phyloP scores from a whole-genome alignment of 1,140 invertebrate species.

The Sarcophaga peregrina region DNA sequence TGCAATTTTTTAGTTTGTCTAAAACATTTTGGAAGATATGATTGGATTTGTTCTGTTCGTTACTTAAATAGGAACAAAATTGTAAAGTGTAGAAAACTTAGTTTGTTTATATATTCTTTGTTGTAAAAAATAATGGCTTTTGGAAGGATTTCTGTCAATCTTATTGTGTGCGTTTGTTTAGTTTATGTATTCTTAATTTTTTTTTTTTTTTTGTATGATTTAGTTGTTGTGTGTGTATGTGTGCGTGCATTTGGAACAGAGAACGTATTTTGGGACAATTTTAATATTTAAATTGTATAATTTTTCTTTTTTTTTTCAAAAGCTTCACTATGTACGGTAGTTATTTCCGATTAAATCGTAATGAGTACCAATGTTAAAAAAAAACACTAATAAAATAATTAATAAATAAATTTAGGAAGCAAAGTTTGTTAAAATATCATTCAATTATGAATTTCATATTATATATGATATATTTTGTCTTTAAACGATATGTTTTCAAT shows the following conservation, averaged over 20 bases:
- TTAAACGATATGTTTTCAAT: too few species aligned
- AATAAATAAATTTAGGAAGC: too few species aligned
- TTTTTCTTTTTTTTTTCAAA: too few species aligned
- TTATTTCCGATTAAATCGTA: too few species aligned
- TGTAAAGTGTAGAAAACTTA: background rate
- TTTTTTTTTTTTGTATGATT: background rate
- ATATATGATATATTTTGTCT: too few species aligned
- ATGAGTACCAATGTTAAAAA: too few species aligned
- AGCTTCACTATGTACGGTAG: too few species aligned
- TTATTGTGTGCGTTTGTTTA: constrained; percentile 12
- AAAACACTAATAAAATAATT: too few species aligned
- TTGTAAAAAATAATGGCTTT: constrained; percentile 11
- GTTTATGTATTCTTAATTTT: background rate
- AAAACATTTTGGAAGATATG: background rate
- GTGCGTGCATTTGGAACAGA: background rate
- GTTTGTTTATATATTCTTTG: background rate
- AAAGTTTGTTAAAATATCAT: too few species aligned
- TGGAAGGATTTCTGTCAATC: constrained; percentile 24
- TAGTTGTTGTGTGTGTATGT: background rate
- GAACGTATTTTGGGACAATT: background rate
- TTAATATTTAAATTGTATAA: too few species aligned
- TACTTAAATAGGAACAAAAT: constrained; percentile 4
- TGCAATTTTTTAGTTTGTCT: background rate
- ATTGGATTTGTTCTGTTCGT: background rate
- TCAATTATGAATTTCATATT: too few species aligned